Evolutionary conservation across 2,797 vertebrate genomes (phyloP).

Genomic region (Simalia tracyae): DNA sequence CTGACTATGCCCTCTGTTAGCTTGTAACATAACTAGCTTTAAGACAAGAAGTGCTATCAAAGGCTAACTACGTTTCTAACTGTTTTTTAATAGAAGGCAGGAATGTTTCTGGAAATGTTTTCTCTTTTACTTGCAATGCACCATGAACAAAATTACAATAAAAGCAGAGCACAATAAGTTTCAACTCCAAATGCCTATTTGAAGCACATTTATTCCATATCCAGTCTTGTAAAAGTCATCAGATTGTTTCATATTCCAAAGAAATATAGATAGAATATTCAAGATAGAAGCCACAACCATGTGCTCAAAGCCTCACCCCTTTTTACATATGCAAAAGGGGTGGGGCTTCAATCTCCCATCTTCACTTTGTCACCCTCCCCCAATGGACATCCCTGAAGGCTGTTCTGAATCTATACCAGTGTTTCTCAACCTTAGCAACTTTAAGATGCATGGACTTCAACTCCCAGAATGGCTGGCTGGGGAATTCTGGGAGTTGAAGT

Average conservation of each 20-base stretch:
- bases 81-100: slow-evolving; percentile 6
- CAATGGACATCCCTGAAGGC: neutral
- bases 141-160: neutral
- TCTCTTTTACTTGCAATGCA: neutral
- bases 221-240: neutral
- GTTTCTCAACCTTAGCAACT: neutral
- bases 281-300: neutral
- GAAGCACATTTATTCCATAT: neutral
- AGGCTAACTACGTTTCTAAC: neutral
- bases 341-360: neutral
- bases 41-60: neutral
- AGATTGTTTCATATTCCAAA: neutral
- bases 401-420: neutral
- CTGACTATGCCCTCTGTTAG: neutral
- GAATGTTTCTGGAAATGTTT: neutral
- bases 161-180: neutral
- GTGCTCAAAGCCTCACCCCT: too few relatives aligned
- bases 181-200: neutral
- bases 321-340: neutral
- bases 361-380: neutral
- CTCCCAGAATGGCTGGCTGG: neutral
- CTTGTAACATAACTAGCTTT: neutral
- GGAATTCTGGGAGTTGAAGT: neutral
- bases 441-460: neutral
- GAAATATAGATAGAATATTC: too few relatives aligned